Conservation (phyloP, 1,140 invertebrate species). For the Megalonaias nervosa region DNA sequence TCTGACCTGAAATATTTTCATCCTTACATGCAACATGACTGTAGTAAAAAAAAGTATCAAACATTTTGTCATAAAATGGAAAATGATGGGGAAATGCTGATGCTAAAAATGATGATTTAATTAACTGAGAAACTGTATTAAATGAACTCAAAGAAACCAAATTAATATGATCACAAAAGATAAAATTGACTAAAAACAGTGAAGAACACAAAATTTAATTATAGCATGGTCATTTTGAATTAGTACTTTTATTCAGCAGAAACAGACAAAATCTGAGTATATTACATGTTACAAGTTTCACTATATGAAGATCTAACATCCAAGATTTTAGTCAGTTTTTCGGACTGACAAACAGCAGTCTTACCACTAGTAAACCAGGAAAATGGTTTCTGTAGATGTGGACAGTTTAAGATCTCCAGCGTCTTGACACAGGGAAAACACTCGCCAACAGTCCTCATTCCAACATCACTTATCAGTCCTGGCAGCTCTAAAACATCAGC, state of each 20-base stretch:
- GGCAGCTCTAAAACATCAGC: slow-evolving; percentile 54
- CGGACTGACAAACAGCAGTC: background rate
- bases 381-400: slow-evolving; percentile 48
- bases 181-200: too few species aligned
- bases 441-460: slow-evolving; percentile 49
- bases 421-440: slow-evolving; percentile 45
- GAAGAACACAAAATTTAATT: too few species aligned
- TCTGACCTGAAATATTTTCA: too few species aligned
- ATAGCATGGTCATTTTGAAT: too few species aligned
- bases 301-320: background rate
- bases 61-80: background rate
- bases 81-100: background rate
- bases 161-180: too few species aligned
- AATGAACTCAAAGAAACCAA: too few species aligned
- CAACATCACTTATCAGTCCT: slow-evolving; percentile 56
- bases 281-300: background rate
- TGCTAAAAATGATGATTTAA: background rate
- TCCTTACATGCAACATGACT: too few species aligned
- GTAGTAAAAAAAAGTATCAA: slow-evolving; percentile 5
- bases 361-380: slow-evolving; percentile 49
- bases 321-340: background rate
- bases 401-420: slow-evolving; percentile 53
- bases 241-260: too few species aligned
- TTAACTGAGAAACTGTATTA: background rate
- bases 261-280: too few species aligned